phyloP scores from a whole-genome alignment of 2,888 invertebrate species.

The Aphodius granarius region DNA sequence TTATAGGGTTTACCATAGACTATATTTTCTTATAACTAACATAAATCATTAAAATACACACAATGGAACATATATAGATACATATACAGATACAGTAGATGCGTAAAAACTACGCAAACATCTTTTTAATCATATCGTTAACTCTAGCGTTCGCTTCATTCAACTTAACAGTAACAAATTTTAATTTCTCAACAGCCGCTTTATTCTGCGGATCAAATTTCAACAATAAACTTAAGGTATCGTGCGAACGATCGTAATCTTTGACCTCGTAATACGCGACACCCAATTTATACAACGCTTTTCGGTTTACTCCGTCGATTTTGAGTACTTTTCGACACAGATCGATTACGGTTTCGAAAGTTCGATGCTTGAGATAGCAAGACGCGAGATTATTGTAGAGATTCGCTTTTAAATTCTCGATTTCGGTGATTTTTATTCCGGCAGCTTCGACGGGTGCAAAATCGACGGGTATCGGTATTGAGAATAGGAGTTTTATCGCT shows the following conservation, averaged over 20 bases:
- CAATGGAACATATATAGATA: no score
- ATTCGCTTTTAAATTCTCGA: slow-evolving; percentile 64
- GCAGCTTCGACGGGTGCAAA: slow-evolving; percentile 55
- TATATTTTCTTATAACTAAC: no score
- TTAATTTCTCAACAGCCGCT: slow-evolving; percentile 62
- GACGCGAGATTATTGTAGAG: slow-evolving; percentile 83
- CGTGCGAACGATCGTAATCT: slow-evolving; percentile 68
- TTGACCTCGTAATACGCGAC: slow-evolving; percentile 58
- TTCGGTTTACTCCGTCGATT: slow-evolving; percentile 49
- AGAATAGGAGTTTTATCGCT: slow-evolving; percentile 72
- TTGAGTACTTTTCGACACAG: slow-evolving; percentile 59
- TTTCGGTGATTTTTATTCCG: slow-evolving; percentile 55
- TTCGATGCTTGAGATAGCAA: slow-evolving; percentile 71
- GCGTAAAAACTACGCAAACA: slow-evolving; percentile 48
- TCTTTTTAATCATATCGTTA: slow-evolving; percentile 56
- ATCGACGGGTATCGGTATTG: slow-evolving; percentile 58
- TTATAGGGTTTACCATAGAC: no score
- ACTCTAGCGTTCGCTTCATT: slow-evolving; percentile 64
- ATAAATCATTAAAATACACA: no score
- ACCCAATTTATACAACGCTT: slow-evolving; percentile 57
- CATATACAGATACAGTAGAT: background rate
- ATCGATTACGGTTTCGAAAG: slow-evolving; percentile 66
- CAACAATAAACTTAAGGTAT: slow-evolving; percentile 59
- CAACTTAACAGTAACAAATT: slow-evolving; percentile 59
- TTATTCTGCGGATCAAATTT: slow-evolving; percentile 67